These are phyloP conservation scores for Cardinalis cardinalis DNA, from an alignment of 2,113 vertebrate genomes.

Conservation along the genomic window DNA sequence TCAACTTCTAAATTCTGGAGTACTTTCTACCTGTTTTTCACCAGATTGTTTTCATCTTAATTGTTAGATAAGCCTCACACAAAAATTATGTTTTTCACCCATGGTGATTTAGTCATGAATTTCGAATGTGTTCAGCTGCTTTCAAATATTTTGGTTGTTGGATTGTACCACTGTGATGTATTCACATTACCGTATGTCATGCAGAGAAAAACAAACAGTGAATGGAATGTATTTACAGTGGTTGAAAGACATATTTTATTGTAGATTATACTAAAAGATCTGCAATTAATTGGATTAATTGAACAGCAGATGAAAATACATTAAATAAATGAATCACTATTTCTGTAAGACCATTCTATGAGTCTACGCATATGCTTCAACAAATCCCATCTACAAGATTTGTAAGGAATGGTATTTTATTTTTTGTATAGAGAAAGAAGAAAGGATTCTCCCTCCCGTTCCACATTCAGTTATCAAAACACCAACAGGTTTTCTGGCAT, in stretches of 20 bases:
- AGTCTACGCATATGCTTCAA: background rate
- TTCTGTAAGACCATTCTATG: background rate
- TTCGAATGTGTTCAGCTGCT: background rate
- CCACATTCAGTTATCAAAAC: background rate
- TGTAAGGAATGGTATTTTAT: background rate
- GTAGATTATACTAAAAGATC: background rate
- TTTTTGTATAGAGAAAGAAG: background rate
- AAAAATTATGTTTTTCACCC: background rate
- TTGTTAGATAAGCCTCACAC: background rate
- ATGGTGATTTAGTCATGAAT: background rate
- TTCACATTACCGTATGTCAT: background rate
- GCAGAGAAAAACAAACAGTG: background rate
- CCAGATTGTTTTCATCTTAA: background rate
- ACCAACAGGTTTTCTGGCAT: background rate
- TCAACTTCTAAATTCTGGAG: background rate
- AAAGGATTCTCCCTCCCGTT: background rate
- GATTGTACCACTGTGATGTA: background rate
- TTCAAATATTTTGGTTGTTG: background rate
- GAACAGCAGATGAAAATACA: slow-evolving; percentile 30
- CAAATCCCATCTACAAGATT: background rate
- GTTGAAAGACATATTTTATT: background rate
- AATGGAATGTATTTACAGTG: background rate
- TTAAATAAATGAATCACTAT: slow-evolving; percentile 16
- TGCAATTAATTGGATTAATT: slow-evolving; percentile 31
- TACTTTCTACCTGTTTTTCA: background rate